Percentiles rank a stretch among this genome's conserved stretches.
phyloP scores from a whole-genome alignment of 2,113 vertebrate species.

The Motacilla tschutschensis region DNA sequence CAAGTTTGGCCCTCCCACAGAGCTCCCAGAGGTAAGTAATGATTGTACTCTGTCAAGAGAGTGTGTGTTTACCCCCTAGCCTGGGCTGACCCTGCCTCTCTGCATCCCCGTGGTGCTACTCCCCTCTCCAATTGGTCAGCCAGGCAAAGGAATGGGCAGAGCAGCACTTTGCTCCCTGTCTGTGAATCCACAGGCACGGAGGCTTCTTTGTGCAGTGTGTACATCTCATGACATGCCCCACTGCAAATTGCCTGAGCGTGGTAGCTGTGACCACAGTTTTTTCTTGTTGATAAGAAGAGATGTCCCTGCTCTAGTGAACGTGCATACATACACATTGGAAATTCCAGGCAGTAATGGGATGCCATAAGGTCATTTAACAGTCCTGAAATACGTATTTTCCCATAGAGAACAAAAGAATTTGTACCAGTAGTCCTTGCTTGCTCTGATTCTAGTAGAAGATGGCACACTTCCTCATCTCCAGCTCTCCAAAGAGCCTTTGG shows the following conservation, averaged over 20 bases:
- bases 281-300: background rate
- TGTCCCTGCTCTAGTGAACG: background rate
- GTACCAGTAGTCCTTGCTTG: background rate
- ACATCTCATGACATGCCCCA: background rate
- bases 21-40: slow-evolving; percentile 3
- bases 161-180: background rate
- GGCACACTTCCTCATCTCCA: background rate
- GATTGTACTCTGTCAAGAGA: background rate
- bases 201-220: background rate
- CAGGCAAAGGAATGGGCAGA: background rate
- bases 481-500: background rate
- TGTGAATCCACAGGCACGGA: background rate
- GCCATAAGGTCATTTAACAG: background rate
- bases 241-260: background rate
- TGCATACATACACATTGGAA: background rate
- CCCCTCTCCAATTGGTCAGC: background rate
- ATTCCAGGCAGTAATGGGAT: background rate
- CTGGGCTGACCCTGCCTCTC: background rate
- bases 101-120: background rate
- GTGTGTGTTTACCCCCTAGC: background rate
- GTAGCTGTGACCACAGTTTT: background rate
- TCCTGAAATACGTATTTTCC: background rate
- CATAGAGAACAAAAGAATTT: background rate
- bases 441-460: background rate
- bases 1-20: background rate